Base-by-base conservation (phyloP, 2,888 invertebrate species). In the Tetragnatha montana region DNA sequence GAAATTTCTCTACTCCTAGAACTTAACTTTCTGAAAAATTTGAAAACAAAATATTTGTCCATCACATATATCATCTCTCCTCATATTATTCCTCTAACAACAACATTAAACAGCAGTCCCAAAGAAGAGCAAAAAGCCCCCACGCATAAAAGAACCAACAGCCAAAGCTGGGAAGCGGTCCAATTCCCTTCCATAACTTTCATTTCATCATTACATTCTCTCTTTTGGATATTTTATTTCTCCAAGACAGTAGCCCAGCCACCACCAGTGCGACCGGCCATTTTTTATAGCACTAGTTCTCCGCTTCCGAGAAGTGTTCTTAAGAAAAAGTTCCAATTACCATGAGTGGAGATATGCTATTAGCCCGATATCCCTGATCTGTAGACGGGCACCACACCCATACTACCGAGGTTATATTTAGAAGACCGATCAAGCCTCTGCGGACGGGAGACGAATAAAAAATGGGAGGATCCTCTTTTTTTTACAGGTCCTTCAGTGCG, bases 301-400 rank as follows among this genome's bases (percentile, higher is more conserved):
- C 35, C n/a, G 19, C 68, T 78, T 74, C 74, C 71, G 19, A 17
- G 74, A 86, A 80, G 80, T 80, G 19, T 80, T 86, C 86, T 79
- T 22, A 21, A 86, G 73, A 80, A 70, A 83, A 79, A 86, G 50
- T 70, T 60, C 78, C 87, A 88, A 88, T 88, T 88, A 88, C 70
- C 35, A 82, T 70, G 87, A 88, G 87, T 88, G 82, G 79, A 71
- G 78, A 88, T 81, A 76, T 75, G 87, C 82, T 81, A 87, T 88
- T 88, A 82, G 87, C 85, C 76, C 50, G 74, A 50, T 50, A 69
- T 60, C 22, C 51, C 21, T 76, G 71, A 74, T 79, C 80, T 60
- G 35, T 50, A 74, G n/a, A 74, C 47, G 22, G 71, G 10, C 35
- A 82, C 70, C 87, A 76, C 87, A 82, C 87, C 87, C 87, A 60